Percentiles rank a stretch among this genome's conserved stretches.
phyloP scores from a whole-genome alignment of 2,888 invertebrate genomes.

The Drosophila pseudotakahashii region DNA sequence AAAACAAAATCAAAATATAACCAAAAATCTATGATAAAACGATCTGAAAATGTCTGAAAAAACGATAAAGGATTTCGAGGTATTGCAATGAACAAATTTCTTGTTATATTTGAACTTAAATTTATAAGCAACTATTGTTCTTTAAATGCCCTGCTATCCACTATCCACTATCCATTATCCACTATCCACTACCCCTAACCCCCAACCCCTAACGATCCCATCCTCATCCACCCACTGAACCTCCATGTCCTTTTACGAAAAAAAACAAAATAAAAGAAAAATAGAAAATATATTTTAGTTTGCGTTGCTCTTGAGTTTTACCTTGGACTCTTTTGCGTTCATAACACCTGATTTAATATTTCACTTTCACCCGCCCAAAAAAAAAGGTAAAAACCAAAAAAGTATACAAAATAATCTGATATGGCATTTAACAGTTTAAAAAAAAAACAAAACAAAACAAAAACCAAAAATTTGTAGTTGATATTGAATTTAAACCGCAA shows the following conservation, averaged over 20 bases:
- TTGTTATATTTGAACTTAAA: constrained; percentile 77
- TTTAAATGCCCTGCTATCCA: constrained; percentile 54
- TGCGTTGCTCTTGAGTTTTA: constrained; percentile 39
- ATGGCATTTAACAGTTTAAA: constrained; percentile 50
- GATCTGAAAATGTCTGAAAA: constrained; percentile 60
- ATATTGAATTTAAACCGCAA: constrained; percentile 51
- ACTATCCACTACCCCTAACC: no score
- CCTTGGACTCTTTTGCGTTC: constrained; percentile 33
- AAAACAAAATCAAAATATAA: constrained; percentile 49
- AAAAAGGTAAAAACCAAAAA: constrained; percentile 34
- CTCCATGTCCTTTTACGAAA: constrained; percentile 2
- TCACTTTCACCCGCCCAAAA: constrained; percentile 45
- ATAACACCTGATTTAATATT: constrained; percentile 35
- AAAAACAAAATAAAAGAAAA: constrained; percentile 51
- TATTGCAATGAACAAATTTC: constrained; percentile 82
- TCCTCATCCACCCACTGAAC: not conserved
- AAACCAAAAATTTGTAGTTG: constrained; percentile 56
- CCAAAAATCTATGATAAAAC: constrained; percentile 53
- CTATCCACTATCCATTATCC: no score
- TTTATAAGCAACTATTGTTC: constrained; percentile 78
- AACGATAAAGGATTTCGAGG: constrained; percentile 84
- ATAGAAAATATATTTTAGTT: constrained; percentile 42
- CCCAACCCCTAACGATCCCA: not conserved
- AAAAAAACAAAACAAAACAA: constrained; percentile 20
- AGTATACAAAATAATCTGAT: constrained; percentile 41